phyloP scores from a whole-genome alignment of 1,140 invertebrate genomes.

The Musca vetustissima region DNA sequence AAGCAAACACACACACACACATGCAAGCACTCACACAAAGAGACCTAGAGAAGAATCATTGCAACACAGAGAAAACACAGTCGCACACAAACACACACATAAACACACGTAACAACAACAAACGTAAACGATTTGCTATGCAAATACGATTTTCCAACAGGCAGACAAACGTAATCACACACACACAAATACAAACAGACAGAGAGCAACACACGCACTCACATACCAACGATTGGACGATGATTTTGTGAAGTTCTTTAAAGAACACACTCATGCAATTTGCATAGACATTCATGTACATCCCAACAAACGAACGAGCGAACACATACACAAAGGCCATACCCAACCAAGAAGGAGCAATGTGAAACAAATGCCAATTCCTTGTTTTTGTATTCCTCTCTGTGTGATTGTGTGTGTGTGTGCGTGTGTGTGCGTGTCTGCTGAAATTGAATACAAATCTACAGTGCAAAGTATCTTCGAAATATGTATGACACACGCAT shows the following conservation, averaged over 20 bases:
- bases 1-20: neutral
- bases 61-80: neutral
- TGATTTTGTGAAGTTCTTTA: constrained; percentile 10
- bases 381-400: neutral
- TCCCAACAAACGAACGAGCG: too few relatives aligned
- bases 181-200: too few relatives aligned
- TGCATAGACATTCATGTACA: too few relatives aligned
- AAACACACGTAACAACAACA: neutral
- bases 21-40: too few relatives aligned
- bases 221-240: neutral
- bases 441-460: constrained; percentile 19
- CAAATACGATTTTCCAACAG: constrained; percentile 16
- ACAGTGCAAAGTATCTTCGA: constrained; percentile 4
- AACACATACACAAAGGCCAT: too few relatives aligned
- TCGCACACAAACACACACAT: too few relatives aligned
- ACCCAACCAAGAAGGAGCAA: too few relatives aligned
- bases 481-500: constrained; percentile 17
- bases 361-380: constrained; percentile 1
- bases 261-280: neutral
- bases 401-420: neutral
- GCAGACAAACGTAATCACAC: too few relatives aligned
- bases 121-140: constrained; percentile 23
- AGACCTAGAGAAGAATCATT: neutral
- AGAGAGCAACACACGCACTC: too few relatives aligned
- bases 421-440: neutral